Evolutionary conservation across 2,888 invertebrate genomes (phyloP), one percentile per base, ranked within the genome.

Genomic region (Cephus nigrinus): DNA sequence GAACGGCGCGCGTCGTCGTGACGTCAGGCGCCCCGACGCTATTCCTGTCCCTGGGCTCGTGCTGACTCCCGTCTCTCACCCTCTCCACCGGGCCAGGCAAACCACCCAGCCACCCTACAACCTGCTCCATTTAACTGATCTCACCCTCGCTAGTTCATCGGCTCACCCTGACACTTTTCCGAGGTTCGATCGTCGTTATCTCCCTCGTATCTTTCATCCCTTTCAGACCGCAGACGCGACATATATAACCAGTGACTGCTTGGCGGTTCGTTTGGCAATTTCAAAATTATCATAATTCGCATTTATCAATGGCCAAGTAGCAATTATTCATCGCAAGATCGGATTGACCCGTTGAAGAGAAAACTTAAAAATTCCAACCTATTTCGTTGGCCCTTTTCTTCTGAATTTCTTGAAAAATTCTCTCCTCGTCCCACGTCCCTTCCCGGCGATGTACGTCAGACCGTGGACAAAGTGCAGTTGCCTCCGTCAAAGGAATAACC

Each of bases 1-100:
- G 31, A 71, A 33, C 71, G 71, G 71, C 71, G 71, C 71, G 79
- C 80, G 83, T 82, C 82, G 77, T 74, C 81, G 79, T 86, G 87
- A 87, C 86, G 85, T 86, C 86, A 86, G 79, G 69, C 81, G 74
- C 82, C 79, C 80, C 81, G 78, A 79, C 81, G 83, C 83, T 86
- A 87, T 86, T 84, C 84, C 84, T 82, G 86, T 84, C 40, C 68
- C 69, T 35, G 68, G 34, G 69, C 69, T 33, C 72, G 71, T 23
- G 55, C 55, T 55, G 5, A 9, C 55, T 71, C 12, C 3, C 71
- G 31, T 71, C 31, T 31, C 31, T 71, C 31, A 0, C 32, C 71
- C 31, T 33, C 31, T 31, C 33, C 1, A 23, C 55, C 55, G 23
- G 9, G 2, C 55, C 23, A 23, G 23, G 23, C 55, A 5, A 55